Evolutionary conservation across 2,113 vertebrate genomes (phyloP).

Genomic region (Nyctibius bracteatus): DNA sequence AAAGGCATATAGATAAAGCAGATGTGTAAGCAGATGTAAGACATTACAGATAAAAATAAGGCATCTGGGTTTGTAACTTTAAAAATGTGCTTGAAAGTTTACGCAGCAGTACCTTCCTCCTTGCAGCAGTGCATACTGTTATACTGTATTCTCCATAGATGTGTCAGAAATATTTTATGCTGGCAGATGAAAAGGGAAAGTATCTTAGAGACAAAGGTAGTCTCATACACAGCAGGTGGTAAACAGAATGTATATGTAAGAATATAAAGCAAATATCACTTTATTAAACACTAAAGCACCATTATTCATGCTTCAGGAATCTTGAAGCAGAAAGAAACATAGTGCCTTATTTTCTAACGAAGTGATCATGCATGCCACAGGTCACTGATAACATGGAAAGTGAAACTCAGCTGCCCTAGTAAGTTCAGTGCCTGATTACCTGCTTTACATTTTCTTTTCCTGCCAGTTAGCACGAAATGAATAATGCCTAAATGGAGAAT

Average conservation of each 20-base stretch:
- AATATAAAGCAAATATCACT: not conserved
- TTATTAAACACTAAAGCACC: not conserved
- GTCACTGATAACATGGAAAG: not conserved
- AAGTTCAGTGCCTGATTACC: not conserved
- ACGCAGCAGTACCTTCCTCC: not conserved
- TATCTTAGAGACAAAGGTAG: not conserved
- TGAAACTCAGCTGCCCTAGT: not conserved
- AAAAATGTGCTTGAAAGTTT: not conserved
- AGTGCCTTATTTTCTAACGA: not conserved
- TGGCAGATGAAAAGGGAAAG: not conserved
- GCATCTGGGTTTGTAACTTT: not conserved
- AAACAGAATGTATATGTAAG: not conserved
- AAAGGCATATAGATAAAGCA: constrained; percentile 16
- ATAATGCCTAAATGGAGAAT: not conserved
- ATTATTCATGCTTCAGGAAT: not conserved
- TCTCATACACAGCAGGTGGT: not conserved
- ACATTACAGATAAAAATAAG: not conserved
- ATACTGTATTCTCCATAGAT: not conserved
- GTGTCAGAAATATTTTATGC: not conserved
- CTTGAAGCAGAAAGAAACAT: not conserved
- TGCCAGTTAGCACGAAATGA: not conserved
- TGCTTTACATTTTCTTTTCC: not conserved
- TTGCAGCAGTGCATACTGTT: not conserved
- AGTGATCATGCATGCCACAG: not conserved
- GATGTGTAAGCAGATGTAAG: not conserved